Conservation (phyloP, 2,113 vertebrate genomes). For the Oncorhynchus nerka region DNA sequence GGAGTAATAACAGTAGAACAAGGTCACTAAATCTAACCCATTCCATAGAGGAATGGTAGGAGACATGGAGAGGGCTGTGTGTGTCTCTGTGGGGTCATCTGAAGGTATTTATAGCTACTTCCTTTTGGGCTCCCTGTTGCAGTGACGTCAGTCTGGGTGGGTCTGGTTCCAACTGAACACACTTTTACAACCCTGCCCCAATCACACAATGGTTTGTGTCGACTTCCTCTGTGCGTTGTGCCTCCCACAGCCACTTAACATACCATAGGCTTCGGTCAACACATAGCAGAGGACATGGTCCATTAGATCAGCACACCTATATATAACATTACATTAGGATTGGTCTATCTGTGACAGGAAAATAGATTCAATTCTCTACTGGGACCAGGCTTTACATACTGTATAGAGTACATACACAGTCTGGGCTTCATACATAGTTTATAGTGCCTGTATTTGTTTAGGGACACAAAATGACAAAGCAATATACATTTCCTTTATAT, state of each 20-base stretch:
- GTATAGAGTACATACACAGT: no score
- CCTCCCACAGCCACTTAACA: background rate
- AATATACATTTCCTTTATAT: no score
- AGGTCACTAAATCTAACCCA: background rate
- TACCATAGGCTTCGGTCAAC: conserved; percentile 17
- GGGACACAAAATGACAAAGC: no score
- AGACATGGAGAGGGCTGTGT: background rate
- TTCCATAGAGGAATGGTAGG: background rate
- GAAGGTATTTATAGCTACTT: background rate
- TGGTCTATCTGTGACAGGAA: background rate
- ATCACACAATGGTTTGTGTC: background rate
- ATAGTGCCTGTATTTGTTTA: no score
- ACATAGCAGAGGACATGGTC: background rate
- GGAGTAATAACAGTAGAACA: no score
- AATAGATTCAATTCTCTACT: background rate
- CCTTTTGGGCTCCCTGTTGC: background rate
- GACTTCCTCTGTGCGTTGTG: background rate
- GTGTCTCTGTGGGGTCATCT: background rate
- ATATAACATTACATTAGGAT: background rate
- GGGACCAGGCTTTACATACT: no score
- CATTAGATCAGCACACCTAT: conserved; percentile 3
- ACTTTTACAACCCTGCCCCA: background rate
- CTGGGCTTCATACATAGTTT: no score
- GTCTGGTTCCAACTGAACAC: background rate
- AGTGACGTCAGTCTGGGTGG: background rate